Evolutionary conservation across 2,888 invertebrate genomes (phyloP), one percentile per base, ranked within the genome.

Genomic region (Cartodere bifasciata): DNA sequence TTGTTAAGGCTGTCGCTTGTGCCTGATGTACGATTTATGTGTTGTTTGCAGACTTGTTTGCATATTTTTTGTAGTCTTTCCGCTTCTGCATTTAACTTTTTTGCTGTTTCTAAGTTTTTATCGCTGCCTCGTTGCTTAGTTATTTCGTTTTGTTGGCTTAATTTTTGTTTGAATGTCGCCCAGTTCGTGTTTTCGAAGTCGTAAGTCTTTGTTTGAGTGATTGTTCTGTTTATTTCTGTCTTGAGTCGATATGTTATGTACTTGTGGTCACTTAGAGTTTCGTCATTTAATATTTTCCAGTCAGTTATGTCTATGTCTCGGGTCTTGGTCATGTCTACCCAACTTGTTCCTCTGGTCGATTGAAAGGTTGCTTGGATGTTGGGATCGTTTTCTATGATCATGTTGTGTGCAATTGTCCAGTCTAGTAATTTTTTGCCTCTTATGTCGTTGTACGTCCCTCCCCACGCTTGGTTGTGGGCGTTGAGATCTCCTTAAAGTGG

Each of bases 201-300:
- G 11, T 32, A 21, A 14, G 4, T 32, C 10, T 15, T 30, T 7
- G 12, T 23, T 14, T 14, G 3, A 3, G 4, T 13, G 20, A 12
- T 29, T 11, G 11, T 7, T 14, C 4, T 28, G 9, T 2, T 2
- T 4, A 11, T 24, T 16, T 3, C 15, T n/a, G 3, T 16, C 2
- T 33, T 2, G 5, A 17, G 13, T 9, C 23, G 10, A 10, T 32
- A 32, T 14, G 17, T 28, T 12, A 32, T 32, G 32, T 32, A 32
- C 2, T 23, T 32, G 10, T 28, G 32, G 1, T 4, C 4, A n/a
- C 32, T 32, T 2, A 32, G n/a, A 13, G 32, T 11, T 2, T 28
- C 32, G 7, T 28, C 23, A 7, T 32, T 17, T n/a, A 3, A 4
- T 23, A 32, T 17, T 14, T 2, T 28, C 32, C 32, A 28, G 13